Evolutionary conservation across 2,888 invertebrate species (phyloP), one percentile per base, ranked within the genome.

Genomic region (Philereme vetulata): DNA sequence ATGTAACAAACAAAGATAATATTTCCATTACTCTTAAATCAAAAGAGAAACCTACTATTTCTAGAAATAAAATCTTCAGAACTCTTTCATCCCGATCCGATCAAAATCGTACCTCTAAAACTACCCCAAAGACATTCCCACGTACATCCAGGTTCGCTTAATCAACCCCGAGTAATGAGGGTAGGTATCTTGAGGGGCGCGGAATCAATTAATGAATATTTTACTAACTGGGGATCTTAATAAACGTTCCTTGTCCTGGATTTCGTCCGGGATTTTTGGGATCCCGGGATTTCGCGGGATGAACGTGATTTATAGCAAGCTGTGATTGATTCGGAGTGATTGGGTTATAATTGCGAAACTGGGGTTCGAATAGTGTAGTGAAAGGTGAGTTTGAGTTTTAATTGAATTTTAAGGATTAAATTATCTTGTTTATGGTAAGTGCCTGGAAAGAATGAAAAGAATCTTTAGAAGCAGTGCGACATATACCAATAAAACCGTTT

Each of bases 201-300:
- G 81, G 86, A 84, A 90, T 89, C 90, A 89, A 91, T 91, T 91
- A 91, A 90, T 90, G 90, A 90, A 89, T 90, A 90, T 90, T 90
- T 89, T 81, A 86, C 77, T 79, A 72, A 74, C 71, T 77, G 73
- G 77, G 81, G 82, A 83, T 87, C 90, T 89, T 90, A 90, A 90
- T 90, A 90, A 89, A 88, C 87, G 88, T 80, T 84, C 78, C 86
- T 82, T 85, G 88, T 82, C 74, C 78, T 77, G 84, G 88, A 88
- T 88, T 90, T 81, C 84, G 88, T 81, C 72, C 77, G 77, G 84
- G 88, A 88, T 88, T 90, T 89, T 88, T 85, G 87, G 81, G 84
- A 83, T 81, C 75, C 76, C 72, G 74, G 77, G 76, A 80, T 66
- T 78, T 78, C 72, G 67, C 71, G 71, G 72, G 76, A 62, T 62